Evolutionary conservation across 1,140 invertebrate species (phyloP).

Genomic region (Magallana ariakensis): DNA sequence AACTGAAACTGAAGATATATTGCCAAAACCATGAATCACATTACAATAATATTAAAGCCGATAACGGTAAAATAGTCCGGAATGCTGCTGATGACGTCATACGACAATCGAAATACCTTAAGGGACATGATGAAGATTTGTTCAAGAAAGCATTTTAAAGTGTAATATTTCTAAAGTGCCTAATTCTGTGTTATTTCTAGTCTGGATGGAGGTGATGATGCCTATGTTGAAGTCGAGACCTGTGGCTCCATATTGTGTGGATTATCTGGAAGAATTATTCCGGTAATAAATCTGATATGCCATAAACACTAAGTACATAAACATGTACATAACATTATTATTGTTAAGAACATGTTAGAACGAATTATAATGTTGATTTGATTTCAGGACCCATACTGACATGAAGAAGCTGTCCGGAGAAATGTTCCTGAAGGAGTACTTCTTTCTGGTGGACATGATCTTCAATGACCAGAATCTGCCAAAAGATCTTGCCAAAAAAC

Average conservation of each 20-base stretch:
- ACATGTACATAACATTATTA: too few species aligned
- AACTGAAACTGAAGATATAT: too few species aligned
- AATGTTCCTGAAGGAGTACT: constrained; percentile 74
- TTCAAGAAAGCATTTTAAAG: too few species aligned
- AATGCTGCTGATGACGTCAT: too few species aligned
- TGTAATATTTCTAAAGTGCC: too few species aligned
- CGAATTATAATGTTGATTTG: background rate
- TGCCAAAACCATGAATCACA: too few species aligned
- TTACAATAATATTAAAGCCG: too few species aligned
- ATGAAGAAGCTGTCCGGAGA: constrained; percentile 66
- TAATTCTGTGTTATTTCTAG: constrained; percentile 75
- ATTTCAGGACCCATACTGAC: constrained; percentile 64
- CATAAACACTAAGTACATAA: too few species aligned
- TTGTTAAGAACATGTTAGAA: too few species aligned
- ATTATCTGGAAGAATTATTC: constrained; percentile 85
- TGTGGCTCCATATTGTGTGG: constrained; percentile 86
- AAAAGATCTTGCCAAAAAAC: constrained; percentile 71
- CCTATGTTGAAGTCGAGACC: constrained; percentile 87
- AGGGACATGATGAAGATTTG: too few species aligned
- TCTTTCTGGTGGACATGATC: constrained; percentile 76
- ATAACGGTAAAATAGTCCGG: too few species aligned
- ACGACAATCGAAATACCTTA: too few species aligned
- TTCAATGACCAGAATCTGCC: constrained; percentile 69
- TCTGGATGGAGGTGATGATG: constrained; percentile 90
- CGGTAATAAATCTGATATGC: constrained; percentile 60